Base-by-base conservation (phyloP, 2,797 vertebrate species). In the Chaunax sp. region DNA sequence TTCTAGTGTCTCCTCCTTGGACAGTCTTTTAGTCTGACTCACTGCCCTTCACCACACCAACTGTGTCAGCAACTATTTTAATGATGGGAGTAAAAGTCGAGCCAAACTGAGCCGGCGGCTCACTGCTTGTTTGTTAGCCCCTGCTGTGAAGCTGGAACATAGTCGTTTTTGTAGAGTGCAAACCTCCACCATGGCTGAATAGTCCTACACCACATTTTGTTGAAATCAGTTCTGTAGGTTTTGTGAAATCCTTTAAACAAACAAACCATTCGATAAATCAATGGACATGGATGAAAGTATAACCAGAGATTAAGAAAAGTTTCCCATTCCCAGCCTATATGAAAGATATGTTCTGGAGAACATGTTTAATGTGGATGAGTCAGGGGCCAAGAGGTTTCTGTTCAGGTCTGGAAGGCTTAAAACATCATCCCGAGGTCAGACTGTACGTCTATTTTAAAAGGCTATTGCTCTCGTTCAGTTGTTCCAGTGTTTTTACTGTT, bases 31-130 rank as follows among this genome's bases (percentile, higher is more conserved):
- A 49, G 38, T 53, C 55, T 85, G 83, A 87, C 80, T 86, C 87
- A 78, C 56, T 20, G 78, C 79, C 75, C 77, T 76, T 76, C 60
- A 58, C 72, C 8, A 10, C 73, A 50, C 59, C 6, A 18, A 69
- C 84, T 69, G 76, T 77, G 82, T 89, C 85, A 87, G 86, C 81
- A 86, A 26, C 68, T 81, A 57, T 82, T 86, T 35, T 79, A 69
- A 82, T 70, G 75, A 69, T 50, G 64, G 70, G 35, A 68, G 69
- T 46, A 40, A 37, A 72, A 69, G 67, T 69, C 5, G 0, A 77
- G 69, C 69, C 68, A 51, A 80, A 69, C 56, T 77, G 78, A 72
- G 77, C 73, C 75, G 64, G 61, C 70, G 49, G 73, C 79, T 75
- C 65, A 4, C 58, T 30, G 54, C 26, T 57, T 45, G 70, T 66